These are phyloP conservation scores for Ailurus styani DNA, from an alignment of 2,113 vertebrate genomes.

Conservation along the genomic window DNA sequence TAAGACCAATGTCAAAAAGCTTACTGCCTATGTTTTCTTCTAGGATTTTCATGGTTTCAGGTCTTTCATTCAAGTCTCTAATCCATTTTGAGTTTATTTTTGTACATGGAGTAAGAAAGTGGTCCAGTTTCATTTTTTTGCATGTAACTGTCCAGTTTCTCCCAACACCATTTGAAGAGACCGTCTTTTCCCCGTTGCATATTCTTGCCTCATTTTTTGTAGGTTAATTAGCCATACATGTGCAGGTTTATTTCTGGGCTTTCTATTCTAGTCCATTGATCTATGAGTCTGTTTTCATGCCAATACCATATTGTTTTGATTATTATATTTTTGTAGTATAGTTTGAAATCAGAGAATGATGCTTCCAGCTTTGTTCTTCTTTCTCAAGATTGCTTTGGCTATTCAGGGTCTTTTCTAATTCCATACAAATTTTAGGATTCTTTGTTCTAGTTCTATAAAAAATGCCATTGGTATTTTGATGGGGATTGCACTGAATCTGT, in stretches of 20 bases:
- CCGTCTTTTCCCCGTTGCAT: background rate
- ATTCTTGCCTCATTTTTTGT: background rate
- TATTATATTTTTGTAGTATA: background rate
- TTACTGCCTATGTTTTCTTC: background rate
- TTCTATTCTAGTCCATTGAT: background rate
- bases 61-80: background rate
- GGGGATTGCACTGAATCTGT: background rate
- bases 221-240: background rate
- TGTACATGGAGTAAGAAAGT: background rate
- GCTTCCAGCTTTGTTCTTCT: background rate
- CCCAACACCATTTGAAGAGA: background rate
- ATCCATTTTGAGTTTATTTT: background rate
- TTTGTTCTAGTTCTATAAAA: background rate
- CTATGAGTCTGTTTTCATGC: background rate
- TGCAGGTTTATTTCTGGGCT: background rate
- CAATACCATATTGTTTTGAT: background rate
- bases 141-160: background rate
- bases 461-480: background rate
- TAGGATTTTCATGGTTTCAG: background rate
- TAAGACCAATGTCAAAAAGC: background rate
- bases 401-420: background rate
- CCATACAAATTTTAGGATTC: background rate
- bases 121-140: background rate
- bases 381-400: background rate
- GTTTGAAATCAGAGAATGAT: background rate